A percentile compares a stretch with the other conserved stretches of the same genome.
These are phyloP conservation scores for Ceratosolen solmsi DNA, from an alignment of 1,140 invertebrate species.

Conservation along the genomic window DNA sequence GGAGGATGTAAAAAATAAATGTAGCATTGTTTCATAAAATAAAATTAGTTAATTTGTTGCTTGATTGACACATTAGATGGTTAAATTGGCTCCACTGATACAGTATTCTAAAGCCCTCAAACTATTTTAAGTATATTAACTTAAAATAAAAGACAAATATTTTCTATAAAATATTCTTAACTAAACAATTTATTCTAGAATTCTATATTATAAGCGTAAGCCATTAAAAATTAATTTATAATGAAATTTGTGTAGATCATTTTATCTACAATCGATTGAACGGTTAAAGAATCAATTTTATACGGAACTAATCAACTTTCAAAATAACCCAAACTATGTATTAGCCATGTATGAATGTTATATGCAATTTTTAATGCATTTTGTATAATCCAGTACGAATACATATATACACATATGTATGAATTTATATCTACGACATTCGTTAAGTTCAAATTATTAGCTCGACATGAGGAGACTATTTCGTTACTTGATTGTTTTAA, in stretches of 20 bases:
- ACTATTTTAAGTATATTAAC: neutral
- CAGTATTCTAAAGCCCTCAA: neutral
- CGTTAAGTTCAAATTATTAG: conserved; percentile 35
- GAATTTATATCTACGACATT: conserved; percentile 25
- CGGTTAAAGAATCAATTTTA: neutral
- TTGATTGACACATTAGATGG: conserved; percentile 7
- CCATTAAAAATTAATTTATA: neutral
- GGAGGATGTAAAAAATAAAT: neutral
- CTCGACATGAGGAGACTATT: conserved; percentile 39
- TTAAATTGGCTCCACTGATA: neutral
- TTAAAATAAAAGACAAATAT: neutral
- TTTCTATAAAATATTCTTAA: neutral
- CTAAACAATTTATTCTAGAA: neutral
- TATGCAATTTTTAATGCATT: conserved; percentile 12
- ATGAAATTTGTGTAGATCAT: neutral
- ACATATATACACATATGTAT: conserved; percentile 1
- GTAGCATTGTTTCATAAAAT: conserved; percentile 15
- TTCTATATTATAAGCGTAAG: neutral
- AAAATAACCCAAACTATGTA: conserved; percentile 16
- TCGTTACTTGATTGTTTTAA: conserved; percentile 71
- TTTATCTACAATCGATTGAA: neutral
- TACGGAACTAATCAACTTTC: conserved; percentile 19
- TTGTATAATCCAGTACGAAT: neutral
- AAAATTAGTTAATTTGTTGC: conserved; percentile 6
- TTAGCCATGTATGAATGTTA: neutral